Conservation (phyloP, 1,140 invertebrate species). For the Rhynchophorus ferrugineus region DNA sequence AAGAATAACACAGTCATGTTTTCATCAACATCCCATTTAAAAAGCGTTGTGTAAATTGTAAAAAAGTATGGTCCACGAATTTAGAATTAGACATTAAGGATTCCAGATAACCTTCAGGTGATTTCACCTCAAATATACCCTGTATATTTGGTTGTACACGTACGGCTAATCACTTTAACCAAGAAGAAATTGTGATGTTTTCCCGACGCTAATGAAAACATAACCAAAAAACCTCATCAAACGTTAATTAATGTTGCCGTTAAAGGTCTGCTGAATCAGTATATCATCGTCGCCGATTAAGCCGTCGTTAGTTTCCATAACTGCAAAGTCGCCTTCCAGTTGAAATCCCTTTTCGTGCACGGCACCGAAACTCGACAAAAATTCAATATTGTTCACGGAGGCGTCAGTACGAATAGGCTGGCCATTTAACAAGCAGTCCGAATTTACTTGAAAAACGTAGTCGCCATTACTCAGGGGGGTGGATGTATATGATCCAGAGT, state of each 20-base stretch:
- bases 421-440: constrained; percentile 38
- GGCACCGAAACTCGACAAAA: constrained; percentile 24
- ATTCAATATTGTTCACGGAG: constrained; percentile 14
- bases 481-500: constrained; percentile 57
- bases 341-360: constrained; percentile 23
- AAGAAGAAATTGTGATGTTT: no score
- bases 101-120: no score
- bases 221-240: constrained; percentile 3
- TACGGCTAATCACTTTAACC: no score
- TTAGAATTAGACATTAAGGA: neutral
- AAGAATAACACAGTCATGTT: constrained; percentile 3
- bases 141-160: no score
- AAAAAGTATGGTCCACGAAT: neutral
- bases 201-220: constrained; percentile 1
- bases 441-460: constrained; percentile 49
- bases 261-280: constrained; percentile 27
- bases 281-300: constrained; percentile 28
- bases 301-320: constrained; percentile 24
- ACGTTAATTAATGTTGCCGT: constrained; percentile 24
- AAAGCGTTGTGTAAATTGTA: no score
- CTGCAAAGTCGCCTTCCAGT: constrained; percentile 24
- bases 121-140: no score
- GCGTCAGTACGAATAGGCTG: constrained; percentile 34
- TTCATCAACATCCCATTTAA: neutral
- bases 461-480: constrained; percentile 49